These are phyloP conservation scores for Oncorhynchus mykiss DNA, from an alignment of 2,113 vertebrate genomes.

Conservation along the genomic window DNA sequence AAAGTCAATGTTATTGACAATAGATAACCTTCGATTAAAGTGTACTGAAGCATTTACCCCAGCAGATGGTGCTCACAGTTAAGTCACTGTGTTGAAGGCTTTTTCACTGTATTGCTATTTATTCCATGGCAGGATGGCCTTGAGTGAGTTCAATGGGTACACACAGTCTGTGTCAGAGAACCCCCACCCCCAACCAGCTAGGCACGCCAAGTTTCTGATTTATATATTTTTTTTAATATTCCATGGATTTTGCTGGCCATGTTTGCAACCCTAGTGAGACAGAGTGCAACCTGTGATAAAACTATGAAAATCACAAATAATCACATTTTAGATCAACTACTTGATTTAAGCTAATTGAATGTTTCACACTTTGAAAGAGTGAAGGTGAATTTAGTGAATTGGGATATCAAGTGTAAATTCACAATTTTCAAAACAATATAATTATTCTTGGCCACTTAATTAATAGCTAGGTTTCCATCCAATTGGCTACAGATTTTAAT, in stretches of 20 bases:
- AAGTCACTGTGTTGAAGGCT: not conserved
- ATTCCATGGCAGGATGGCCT: not conserved
- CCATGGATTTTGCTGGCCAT: too few species aligned
- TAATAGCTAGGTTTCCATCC: too few species aligned
- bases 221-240: too few species aligned
- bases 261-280: too few species aligned
- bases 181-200: too few species aligned
- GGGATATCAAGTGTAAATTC: not conserved
- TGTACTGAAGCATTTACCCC: constrained; percentile 7
- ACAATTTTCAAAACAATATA: too few species aligned
- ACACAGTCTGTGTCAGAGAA: not conserved
- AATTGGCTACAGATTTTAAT: too few species aligned
- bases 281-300: too few species aligned
- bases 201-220: too few species aligned
- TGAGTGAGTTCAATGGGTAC: not conserved
- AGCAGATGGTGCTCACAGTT: constrained; percentile 20
- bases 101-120: not conserved
- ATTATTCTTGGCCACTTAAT: too few species aligned
- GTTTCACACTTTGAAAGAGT: not conserved
- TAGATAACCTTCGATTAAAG: not conserved
- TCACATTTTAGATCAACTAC: not conserved
- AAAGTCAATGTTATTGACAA: not conserved
- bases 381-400: not conserved
- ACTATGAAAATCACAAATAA: too few species aligned
- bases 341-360: not conserved